Percentiles rank a stretch among this genome's conserved stretches.
phyloP scores from a whole-genome alignment of 1,140 invertebrate genomes.

The Caenorhabditis elegans region WBcel235 BX284605.5:1361001-1361500 shows the following conservation, averaged over 20 bases:
- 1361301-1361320: conserved; percentile 43
- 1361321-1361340: too few relatives aligned
- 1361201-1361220: too few relatives aligned
- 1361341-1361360: too few relatives aligned
- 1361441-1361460: too few relatives aligned
- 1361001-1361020: conserved; percentile 67
- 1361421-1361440: too few relatives aligned
- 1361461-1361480: too few relatives aligned
- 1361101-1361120: conserved; percentile 58
- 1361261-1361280: conserved; percentile 67
- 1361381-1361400: too few relatives aligned
- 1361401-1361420: too few relatives aligned
- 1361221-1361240: conserved; percentile 99
- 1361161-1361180: conserved; percentile 52
- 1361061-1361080: conserved; percentile 68
- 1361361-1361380: too few relatives aligned
- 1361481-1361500: too few relatives aligned
- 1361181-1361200: background rate
- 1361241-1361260: conserved; percentile 72
- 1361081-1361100: conserved; percentile 67
- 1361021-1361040: conserved; percentile 68
- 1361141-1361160: conserved; percentile 62
- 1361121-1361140: conserved; percentile 66
- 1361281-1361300: conserved; percentile 61
- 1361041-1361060: conserved; percentile 68